phyloP scores from a whole-genome alignment of 35 echinoderm and acorn worm species.

The Lytechinus pictus region DNA sequence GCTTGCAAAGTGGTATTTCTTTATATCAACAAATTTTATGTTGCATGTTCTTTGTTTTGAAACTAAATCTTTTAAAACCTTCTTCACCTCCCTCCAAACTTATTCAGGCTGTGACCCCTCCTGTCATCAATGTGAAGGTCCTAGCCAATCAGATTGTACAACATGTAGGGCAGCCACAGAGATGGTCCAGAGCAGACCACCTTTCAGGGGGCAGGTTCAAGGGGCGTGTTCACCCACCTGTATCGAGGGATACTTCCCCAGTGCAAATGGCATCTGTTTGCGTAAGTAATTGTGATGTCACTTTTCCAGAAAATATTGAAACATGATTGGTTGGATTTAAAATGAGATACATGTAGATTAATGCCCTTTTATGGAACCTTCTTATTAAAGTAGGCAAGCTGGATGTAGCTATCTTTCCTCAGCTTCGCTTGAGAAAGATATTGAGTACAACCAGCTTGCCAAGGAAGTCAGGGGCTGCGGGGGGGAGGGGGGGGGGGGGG shows the following conservation, averaged over 20 bases:
- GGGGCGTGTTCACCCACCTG: conserved; percentile 73
- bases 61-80: neutral
- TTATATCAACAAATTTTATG: neutral
- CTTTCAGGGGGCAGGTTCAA: conserved; percentile 64
- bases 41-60: too few species aligned
- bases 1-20: too few species aligned
- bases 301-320: too few species aligned
- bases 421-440: too few species aligned
- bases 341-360: too few species aligned
- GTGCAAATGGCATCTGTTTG: conserved; percentile 71
- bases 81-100: neutral
- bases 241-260: conserved; percentile 74
- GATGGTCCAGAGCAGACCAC: conserved; percentile 79
- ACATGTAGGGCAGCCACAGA: conserved; percentile 70
- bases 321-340: too few species aligned
- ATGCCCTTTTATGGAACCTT: too few species aligned
- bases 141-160: conserved; percentile 64
- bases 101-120: conserved; percentile 74
- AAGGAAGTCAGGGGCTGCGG: too few species aligned
- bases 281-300: conserved; percentile 59
- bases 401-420: too few species aligned
- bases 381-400: too few species aligned
- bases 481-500: too few species aligned
- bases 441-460: too few species aligned
- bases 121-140: conserved; percentile 85